phyloP scores from a whole-genome alignment of 2,113 vertebrate genomes.

The Hyaena hyaena region DNA sequence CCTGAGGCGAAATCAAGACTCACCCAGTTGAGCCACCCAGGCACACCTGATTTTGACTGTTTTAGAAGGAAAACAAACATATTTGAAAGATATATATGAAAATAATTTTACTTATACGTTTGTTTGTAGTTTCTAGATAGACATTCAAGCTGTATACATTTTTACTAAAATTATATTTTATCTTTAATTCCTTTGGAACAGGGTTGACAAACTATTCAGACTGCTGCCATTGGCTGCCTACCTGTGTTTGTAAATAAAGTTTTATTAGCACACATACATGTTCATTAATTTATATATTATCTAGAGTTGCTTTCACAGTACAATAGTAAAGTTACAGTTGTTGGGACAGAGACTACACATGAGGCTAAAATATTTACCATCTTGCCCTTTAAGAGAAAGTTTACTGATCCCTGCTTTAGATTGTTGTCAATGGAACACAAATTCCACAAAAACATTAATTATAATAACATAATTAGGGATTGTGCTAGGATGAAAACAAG shows the following conservation, averaged over 20 bases:
- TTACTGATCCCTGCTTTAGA: not conserved
- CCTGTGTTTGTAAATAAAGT: not conserved
- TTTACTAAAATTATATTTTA: slow-evolving; percentile 22
- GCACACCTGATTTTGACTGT: not conserved
- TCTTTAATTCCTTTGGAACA: not conserved
- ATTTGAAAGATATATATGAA: not conserved
- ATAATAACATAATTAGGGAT: not conserved
- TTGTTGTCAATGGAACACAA: not conserved
- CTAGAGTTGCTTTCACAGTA: not conserved
- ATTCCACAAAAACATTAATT: slow-evolving; percentile 4
- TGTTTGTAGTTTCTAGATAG: not conserved
- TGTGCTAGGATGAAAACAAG: slow-evolving; percentile 21
- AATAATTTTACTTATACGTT: not conserved
- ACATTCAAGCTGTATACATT: not conserved
- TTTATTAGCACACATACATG: not conserved
- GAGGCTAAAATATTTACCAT: not conserved
- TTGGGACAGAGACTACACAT: not conserved
- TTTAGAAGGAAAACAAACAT: slow-evolving; percentile 2
- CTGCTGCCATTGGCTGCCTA: not conserved
- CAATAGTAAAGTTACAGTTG: not conserved
- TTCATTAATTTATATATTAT: not conserved
- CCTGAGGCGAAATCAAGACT: not conserved
- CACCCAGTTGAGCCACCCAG: not conserved
- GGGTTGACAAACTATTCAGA: not conserved
- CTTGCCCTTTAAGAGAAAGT: not conserved